Evolutionary conservation across 1,140 invertebrate genomes (phyloP).

Genomic region (Pissodes strobi): DNA sequence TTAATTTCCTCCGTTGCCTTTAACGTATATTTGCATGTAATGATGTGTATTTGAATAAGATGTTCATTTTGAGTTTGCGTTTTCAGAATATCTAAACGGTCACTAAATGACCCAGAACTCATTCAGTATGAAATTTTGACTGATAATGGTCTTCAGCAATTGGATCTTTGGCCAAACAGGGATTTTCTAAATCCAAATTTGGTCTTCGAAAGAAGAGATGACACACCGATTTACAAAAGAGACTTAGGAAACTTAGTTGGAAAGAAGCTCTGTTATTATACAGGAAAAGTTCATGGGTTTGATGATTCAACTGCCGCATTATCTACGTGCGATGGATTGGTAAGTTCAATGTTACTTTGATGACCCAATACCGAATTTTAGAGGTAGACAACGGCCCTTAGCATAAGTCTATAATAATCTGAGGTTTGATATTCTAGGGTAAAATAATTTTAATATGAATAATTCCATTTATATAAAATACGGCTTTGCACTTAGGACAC

Average conservation of each 20-base stretch:
- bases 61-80: background rate
- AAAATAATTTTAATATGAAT: too few relatives aligned
- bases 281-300: constrained; percentile 58
- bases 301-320: constrained; percentile 59
- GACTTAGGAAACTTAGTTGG: constrained; percentile 27
- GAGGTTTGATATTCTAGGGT: too few relatives aligned
- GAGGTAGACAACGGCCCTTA: too few relatives aligned
- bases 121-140: constrained; percentile 58
- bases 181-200: constrained; percentile 61
- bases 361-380: too few relatives aligned
- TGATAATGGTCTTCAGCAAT: constrained; percentile 55
- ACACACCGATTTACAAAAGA: constrained; percentile 34
- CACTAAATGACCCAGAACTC: constrained; percentile 33
- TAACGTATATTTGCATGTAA: too few relatives aligned
- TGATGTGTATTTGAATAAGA: background rate
- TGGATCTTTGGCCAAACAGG: constrained; percentile 60
- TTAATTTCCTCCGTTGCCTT: too few relatives aligned
- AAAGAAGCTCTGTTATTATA: constrained; percentile 60
- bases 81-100: background rate
- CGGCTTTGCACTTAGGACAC: too few relatives aligned
- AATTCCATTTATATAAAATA: too few relatives aligned
- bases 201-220: constrained; percentile 59
- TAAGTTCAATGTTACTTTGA: constrained; percentile 55
- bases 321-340: constrained; percentile 65
- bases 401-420: too few relatives aligned